These are phyloP conservation scores for Perizoma affinitatum DNA, from an alignment of 2,888 invertebrate genomes.

Conservation along the genomic window DNA sequence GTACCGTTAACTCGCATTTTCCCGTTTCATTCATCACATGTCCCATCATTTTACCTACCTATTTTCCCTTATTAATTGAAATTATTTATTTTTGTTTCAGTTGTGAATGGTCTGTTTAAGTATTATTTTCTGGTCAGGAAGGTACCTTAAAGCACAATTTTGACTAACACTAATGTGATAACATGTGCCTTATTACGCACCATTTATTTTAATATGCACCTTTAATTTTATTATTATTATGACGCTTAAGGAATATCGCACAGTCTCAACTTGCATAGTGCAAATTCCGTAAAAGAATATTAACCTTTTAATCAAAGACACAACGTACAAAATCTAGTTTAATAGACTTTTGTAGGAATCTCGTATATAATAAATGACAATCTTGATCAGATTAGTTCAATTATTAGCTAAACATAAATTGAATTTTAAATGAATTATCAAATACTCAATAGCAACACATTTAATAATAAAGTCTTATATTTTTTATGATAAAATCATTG, in stretches of 20 bases:
- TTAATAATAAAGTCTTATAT: too few relatives aligned
- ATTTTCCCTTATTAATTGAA: conserved; percentile 23
- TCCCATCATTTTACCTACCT: conserved; percentile 2
- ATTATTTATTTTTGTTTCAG: conserved; percentile 72
- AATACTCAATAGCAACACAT: background rate
- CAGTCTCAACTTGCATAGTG: background rate
- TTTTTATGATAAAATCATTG: too few relatives aligned
- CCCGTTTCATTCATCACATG: conserved; percentile 2
- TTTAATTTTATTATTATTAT: conserved; percentile 18
- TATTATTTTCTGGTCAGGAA: conserved; percentile 48
- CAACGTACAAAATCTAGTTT: conserved; percentile 13
- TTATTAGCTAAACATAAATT: background rate
- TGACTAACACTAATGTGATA: conserved; percentile 22
- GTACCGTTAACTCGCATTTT: too few relatives aligned
- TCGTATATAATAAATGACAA: background rate
- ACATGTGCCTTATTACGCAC: conserved; percentile 9
- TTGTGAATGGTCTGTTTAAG: conserved; percentile 71
- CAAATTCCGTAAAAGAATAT: conserved; percentile 3
- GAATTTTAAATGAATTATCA: background rate
- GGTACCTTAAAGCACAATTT: conserved; percentile 41
- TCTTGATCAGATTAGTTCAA: conserved; percentile 1
- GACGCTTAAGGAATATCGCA: conserved; percentile 7
- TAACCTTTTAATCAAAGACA: background rate
- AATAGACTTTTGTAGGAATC: background rate
- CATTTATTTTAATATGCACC: conserved; percentile 2